Evolutionary conservation across 2,113 vertebrate species (phyloP), one percentile per base, ranked within the genome.

Genomic region (Ginglymostoma cirratum): DNA sequence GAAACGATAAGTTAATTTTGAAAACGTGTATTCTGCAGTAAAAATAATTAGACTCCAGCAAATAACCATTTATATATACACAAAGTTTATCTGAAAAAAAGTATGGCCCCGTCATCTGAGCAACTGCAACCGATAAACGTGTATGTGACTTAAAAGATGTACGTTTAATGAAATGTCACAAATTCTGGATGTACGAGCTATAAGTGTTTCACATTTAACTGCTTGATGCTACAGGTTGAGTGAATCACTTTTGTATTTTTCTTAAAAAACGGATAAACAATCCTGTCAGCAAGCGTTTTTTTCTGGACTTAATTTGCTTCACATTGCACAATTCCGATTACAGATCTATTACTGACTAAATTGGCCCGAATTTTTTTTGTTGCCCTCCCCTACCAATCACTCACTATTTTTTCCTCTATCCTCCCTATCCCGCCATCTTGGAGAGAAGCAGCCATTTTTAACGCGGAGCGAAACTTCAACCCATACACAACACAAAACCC

Each of bases 351-450:
- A 48, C 69, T 27, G 42, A 17, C 52, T 69, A 95, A 95, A 72
- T 70, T 52, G 12, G 67, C 94, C 94, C 14, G 94, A 95, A 69
- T 76, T 76, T 95, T 69, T 19, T 93, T 66, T 66, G 45, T 61
- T 93, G 55, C 38, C 94, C 67, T 52, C 42, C 67, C n/a, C 19
- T 76, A 76, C 94, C 94, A 95, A 96, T 97, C 97, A 97, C 96
- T 96, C 96, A 96, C 96, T 96, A 96, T 96, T 96, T 96, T 80
- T 94, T 97, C 96, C 96, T 97, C 97, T 97, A 97, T 97, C 97
- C 96, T 97, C 97, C 97, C 97, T 97, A 97, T 98, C 97, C 98
- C 98, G 98, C 98, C 98, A 98, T 99, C 98, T 99, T 98, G 98
- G 97, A 97, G 96, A 97, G 97, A 97, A 98, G 97, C 98, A 98